Evolutionary conservation across 2,888 invertebrate genomes (phyloP).

Genomic region (Labia minor): DNA sequence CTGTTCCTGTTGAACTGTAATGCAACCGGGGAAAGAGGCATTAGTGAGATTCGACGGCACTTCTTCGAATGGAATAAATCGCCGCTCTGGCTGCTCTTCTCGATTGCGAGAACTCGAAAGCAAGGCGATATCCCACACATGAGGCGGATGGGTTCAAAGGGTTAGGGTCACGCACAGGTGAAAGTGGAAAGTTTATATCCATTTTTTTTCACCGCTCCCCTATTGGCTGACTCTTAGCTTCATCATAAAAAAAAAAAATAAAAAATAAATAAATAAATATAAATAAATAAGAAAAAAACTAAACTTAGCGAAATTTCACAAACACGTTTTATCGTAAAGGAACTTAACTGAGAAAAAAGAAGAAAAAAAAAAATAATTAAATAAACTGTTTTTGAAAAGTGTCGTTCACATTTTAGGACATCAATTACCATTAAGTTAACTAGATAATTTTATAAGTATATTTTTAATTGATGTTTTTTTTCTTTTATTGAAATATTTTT

Average conservation of each 20-base stretch:
- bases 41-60: too few relatives aligned
- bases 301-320: conserved; percentile 1
- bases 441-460: too few relatives aligned
- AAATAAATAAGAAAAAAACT: neutral
- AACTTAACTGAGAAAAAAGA: neutral
- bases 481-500: too few relatives aligned
- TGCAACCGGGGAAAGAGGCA: too few relatives aligned
- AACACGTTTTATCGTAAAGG: neutral
- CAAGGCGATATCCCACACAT: conserved; percentile 7
- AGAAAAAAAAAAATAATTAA: neutral
- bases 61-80: neutral
- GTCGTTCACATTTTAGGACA: conserved; percentile 13
- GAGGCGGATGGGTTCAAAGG: neutral
- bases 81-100: conserved; percentile 1
- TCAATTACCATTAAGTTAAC: neutral
- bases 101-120: conserved; percentile 8
- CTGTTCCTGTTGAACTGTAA: too few relatives aligned
- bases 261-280: neutral
- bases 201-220: conserved; percentile 13
- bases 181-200: conserved; percentile 13
- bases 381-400: neutral
- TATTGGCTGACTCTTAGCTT: conserved; percentile 2
- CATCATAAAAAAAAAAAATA: neutral
- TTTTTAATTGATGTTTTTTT: too few relatives aligned
- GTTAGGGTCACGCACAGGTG: conserved; percentile 4